Conservation (phyloP, 1,140 invertebrate species). For the Heliconius hermathena region DNA sequence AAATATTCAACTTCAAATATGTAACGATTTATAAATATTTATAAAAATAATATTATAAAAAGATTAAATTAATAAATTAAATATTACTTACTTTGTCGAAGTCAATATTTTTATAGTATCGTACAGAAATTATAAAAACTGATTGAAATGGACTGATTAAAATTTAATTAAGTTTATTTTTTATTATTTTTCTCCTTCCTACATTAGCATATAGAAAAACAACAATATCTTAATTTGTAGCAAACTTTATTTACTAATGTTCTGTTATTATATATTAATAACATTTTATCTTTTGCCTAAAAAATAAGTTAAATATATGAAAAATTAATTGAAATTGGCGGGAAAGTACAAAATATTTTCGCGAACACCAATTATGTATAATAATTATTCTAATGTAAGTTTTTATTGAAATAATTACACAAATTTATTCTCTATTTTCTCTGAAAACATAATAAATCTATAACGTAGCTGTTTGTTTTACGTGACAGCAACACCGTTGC, state of each 20-base stretch:
- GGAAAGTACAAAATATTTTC: background rate
- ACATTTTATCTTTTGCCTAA: constrained; percentile 1
- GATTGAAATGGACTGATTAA: background rate
- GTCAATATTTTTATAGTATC: too few relatives aligned
- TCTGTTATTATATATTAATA: background rate
- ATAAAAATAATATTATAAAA: too few relatives aligned
- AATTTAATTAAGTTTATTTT: background rate
- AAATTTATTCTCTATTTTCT: constrained; percentile 10
- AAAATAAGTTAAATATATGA: background rate
- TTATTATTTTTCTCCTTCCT: background rate
- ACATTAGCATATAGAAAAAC: background rate
- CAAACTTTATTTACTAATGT: background rate
- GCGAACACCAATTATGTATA: background rate
- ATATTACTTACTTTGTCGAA: too few relatives aligned
- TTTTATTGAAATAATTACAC: background rate
- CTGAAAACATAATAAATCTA: constrained; percentile 1
- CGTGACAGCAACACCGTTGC: constrained; percentile 62
- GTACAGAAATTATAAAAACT: background rate
- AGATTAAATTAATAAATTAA: too few relatives aligned
- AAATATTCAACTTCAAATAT: background rate
- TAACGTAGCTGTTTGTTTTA: constrained; percentile 5
- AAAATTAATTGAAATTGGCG: background rate
- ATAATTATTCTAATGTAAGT: constrained; percentile 13
- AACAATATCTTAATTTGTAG: background rate
- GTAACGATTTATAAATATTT: background rate